phyloP scores from a whole-genome alignment of 1,140 invertebrate genomes.

The Drosophila aff. region DNA sequence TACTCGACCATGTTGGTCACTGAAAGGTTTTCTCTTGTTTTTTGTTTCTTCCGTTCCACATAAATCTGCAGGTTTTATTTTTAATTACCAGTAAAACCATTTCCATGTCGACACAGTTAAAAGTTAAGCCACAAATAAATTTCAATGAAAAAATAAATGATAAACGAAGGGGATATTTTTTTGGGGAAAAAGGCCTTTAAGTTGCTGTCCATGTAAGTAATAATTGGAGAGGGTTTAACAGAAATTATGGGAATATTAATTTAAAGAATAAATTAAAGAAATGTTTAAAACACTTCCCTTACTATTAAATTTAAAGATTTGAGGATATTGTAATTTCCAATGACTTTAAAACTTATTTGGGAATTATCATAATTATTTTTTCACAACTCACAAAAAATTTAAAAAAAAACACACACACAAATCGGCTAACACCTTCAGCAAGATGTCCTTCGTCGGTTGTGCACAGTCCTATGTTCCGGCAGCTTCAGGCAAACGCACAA shows the following conservation, averaged over 20 bases:
- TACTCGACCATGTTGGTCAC: conserved; percentile 11
- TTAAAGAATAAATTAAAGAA: background rate
- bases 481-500: too few species aligned
- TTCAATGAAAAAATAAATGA: conserved; percentile 38
- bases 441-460: too few species aligned
- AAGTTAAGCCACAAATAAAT: conserved; percentile 45
- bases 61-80: conserved; percentile 61
- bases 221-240: conserved; percentile 13
- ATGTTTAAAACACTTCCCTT: too few species aligned
- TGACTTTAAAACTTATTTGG: conserved; percentile 7
- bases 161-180: conserved; percentile 15
- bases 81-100: conserved; percentile 61
- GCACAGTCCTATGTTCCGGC: too few species aligned
- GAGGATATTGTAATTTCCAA: background rate
- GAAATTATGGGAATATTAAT: background rate
- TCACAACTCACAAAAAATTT: too few species aligned
- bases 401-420: too few species aligned
- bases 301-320: too few species aligned
- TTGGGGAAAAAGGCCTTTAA: conserved; percentile 8
- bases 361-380: conserved; percentile 20
- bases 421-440: too few species aligned
- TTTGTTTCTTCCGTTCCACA: conserved; percentile 38
- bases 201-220: conserved; percentile 2
- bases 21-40: conserved; percentile 16
- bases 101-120: conserved; percentile 47